These are phyloP conservation scores for Atherinosoma microstoma DNA, from an alignment of 2,797 vertebrate genomes.

Conservation along the genomic window DNA sequence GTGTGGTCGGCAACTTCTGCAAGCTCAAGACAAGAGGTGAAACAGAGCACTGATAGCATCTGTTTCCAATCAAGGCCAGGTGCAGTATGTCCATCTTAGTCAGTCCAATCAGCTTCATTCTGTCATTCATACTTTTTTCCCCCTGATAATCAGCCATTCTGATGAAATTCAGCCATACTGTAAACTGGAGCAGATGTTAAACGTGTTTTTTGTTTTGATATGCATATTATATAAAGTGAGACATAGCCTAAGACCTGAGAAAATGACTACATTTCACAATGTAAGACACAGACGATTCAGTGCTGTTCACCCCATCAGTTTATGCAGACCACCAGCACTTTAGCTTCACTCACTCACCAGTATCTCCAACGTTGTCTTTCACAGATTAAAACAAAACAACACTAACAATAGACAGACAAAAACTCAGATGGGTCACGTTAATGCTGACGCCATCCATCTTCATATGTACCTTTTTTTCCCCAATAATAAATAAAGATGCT, in stretches of 20 bases:
- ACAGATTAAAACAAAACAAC: constrained; percentile 61
- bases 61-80: constrained; percentile 55
- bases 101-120: constrained; percentile 49
- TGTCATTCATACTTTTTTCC: constrained; percentile 38
- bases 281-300: constrained; percentile 72
- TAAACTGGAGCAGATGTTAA: constrained; percentile 63
- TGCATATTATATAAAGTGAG: constrained; percentile 74
- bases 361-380: constrained; percentile 40
- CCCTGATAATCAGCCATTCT: constrained; percentile 22
- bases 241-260: constrained; percentile 80
- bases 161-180: constrained; percentile 46
- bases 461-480: constrained; percentile 51
- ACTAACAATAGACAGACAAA: constrained; percentile 61
- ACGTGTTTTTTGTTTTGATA: constrained; percentile 73
- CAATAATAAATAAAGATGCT: constrained; percentile 64
- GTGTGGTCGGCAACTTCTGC: constrained; percentile 56
- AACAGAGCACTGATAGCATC: constrained; percentile 58
- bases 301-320: constrained; percentile 56
- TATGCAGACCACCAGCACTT: constrained; percentile 49
- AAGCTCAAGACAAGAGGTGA: constrained; percentile 58
- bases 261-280: constrained; percentile 77
- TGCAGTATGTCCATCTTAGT: constrained; percentile 47
- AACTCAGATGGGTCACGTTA: constrained; percentile 60
- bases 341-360: constrained; percentile 48
- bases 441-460: constrained; percentile 51